Evolutionary conservation across 2,797 vertebrate species (phyloP).

Genomic region (Miichthys miiuy): DNA sequence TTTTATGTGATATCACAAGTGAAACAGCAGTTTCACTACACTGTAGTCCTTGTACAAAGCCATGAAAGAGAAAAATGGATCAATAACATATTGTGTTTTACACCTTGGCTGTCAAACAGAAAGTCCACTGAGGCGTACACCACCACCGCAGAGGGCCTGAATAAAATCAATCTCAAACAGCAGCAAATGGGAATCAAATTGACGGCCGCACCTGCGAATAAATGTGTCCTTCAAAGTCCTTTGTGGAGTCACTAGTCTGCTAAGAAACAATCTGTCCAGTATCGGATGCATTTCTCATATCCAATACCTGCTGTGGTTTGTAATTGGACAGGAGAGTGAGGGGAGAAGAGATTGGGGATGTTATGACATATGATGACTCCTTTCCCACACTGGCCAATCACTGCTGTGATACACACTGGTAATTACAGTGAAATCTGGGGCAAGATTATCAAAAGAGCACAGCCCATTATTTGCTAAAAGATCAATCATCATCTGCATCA

Average conservation of each 20-base stretch:
- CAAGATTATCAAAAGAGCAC: constrained; percentile 37
- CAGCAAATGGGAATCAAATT: constrained; percentile 53
- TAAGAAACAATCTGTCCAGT: constrained; percentile 35
- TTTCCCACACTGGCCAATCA: constrained; percentile 18
- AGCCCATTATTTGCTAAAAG: constrained; percentile 38
- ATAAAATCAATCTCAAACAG: constrained; percentile 64
- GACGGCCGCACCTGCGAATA: constrained; percentile 48
- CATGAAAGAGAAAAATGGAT: constrained; percentile 37
- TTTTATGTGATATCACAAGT: neutral
- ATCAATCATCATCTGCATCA: constrained; percentile 61
- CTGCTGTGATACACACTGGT: constrained; percentile 36
- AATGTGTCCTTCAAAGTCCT: constrained; percentile 49
- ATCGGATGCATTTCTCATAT: constrained; percentile 34
- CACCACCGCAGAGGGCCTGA: neutral
- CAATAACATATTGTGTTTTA: constrained; percentile 56
- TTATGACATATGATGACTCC: constrained; percentile 29
- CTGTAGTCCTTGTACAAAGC: neutral
- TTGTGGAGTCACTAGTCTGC: constrained; percentile 20
- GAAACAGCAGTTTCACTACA: constrained; percentile 20
- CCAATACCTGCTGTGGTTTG: neutral
- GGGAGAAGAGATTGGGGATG: constrained; percentile 2
- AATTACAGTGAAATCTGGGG: constrained; percentile 52
- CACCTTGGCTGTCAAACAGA: constrained; percentile 28
- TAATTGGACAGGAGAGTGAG: neutral
- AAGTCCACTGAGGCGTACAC: constrained; percentile 27